Conservation (phyloP, 2,797 vertebrate species). For the Agapornis canus region DNA sequence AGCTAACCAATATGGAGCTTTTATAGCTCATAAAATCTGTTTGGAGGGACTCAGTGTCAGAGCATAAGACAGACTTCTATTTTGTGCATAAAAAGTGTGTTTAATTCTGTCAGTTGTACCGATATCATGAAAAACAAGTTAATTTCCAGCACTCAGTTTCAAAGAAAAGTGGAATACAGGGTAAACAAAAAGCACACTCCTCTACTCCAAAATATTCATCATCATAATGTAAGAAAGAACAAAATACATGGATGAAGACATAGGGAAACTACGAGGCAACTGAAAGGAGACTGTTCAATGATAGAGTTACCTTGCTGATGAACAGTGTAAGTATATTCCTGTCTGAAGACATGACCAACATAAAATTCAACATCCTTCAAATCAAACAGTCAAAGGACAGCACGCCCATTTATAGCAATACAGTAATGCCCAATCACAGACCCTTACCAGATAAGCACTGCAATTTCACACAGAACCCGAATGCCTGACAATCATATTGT, state of each 20-base stretch:
- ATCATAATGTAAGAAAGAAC: background rate
- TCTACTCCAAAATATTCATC: background rate
- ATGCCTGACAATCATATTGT: background rate
- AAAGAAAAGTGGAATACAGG: background rate
- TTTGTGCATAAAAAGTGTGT: background rate
- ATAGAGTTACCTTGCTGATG: background rate
- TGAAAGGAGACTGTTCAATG: background rate
- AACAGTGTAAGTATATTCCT: background rate
- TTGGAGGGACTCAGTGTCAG: background rate
- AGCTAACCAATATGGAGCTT: background rate
- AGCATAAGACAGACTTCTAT: background rate
- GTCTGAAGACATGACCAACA: background rate
- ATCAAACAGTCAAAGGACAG: background rate
- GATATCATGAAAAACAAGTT: background rate
- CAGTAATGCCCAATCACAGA: fast-evolving
- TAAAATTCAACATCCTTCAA: background rate
- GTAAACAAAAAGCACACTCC: background rate
- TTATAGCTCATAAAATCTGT: background rate
- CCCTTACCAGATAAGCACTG: background rate
- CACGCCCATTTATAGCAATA: background rate
- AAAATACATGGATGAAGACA: background rate
- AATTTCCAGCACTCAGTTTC: background rate
- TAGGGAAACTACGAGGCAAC: background rate
- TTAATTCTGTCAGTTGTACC: background rate
- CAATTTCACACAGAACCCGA: background rate